Evolutionary conservation across 2,113 vertebrate genomes (phyloP).

Genomic region (Canis aureus): DNA sequence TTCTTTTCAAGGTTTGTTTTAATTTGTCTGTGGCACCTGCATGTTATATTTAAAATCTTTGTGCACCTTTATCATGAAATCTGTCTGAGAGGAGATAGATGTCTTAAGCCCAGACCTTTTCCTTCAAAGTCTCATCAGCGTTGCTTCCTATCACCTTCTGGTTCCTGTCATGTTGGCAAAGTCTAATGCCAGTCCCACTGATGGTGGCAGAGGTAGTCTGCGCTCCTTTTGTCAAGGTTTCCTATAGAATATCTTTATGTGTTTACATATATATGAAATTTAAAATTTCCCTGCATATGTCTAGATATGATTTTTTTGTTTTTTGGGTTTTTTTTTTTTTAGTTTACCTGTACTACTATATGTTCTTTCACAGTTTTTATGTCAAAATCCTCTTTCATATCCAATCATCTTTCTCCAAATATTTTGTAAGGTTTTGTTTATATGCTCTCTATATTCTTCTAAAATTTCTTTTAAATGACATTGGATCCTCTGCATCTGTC

Average conservation of each 20-base stretch:
- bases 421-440: neutral
- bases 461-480: neutral
- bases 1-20: neutral
- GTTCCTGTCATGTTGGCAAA: neutral
- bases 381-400: neutral
- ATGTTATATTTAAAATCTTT: neutral
- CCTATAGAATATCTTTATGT: neutral
- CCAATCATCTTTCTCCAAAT: neutral
- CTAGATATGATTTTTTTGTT: neutral
- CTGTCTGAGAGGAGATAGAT: neutral
- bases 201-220: neutral
- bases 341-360: neutral
- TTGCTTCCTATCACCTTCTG: neutral
- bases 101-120: neutral
- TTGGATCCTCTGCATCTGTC: neutral
- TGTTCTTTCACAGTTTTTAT: neutral
- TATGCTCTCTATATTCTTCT: neutral
- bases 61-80: neutral
- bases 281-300: neutral
- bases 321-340: neutral
- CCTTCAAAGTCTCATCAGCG: neutral
- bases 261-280: neutral
- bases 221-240: neutral
- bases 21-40: neutral
- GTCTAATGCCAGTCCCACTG: neutral